Conservation (phyloP, 2,888 invertebrate species). For the Scaptomyza flava region DNA sequence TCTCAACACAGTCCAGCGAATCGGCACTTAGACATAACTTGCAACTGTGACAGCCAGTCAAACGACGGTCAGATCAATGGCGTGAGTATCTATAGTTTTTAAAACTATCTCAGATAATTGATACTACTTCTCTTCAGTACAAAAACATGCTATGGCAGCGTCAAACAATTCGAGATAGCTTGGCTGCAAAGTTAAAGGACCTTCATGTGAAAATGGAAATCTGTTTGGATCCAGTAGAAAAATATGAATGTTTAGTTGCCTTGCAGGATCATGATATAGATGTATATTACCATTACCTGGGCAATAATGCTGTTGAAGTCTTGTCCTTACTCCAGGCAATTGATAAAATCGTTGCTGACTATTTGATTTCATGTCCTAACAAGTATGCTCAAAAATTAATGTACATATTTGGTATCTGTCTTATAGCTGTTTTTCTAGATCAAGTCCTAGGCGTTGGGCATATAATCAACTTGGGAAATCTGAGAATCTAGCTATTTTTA, state of each 20-base stretch:
- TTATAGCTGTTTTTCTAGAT: neutral
- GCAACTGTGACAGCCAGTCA: neutral
- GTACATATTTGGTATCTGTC: neutral
- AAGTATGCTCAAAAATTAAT: neutral
- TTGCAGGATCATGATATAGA: slow-evolving; percentile 1
- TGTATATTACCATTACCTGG: slow-evolving; percentile 27
- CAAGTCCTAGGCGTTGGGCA: no score
- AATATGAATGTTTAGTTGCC: slow-evolving; percentile 13
- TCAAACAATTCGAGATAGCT: neutral
- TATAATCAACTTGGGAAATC: neutral
- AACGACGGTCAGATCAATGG: neutral
- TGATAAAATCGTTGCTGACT: neutral
- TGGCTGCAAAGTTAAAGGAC: neutral
- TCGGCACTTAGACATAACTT: neutral
- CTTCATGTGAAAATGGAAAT: slow-evolving; percentile 7
- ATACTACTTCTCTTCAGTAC: neutral
- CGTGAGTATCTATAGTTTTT: slow-evolving; percentile 5
- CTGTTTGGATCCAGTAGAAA: neutral
- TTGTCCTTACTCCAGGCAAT: slow-evolving; percentile 3
- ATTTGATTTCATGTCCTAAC: neutral
- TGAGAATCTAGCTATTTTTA: neutral
- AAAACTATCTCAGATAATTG: no score
- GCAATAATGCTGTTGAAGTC: slow-evolving; percentile 9
- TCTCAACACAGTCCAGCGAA: slow-evolving; percentile 10
- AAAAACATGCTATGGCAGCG: slow-evolving; percentile 2